These are phyloP conservation scores for Kryphioiulus occultus DNA, from an alignment of 2,888 invertebrate genomes.

Conservation along the genomic window DNA sequence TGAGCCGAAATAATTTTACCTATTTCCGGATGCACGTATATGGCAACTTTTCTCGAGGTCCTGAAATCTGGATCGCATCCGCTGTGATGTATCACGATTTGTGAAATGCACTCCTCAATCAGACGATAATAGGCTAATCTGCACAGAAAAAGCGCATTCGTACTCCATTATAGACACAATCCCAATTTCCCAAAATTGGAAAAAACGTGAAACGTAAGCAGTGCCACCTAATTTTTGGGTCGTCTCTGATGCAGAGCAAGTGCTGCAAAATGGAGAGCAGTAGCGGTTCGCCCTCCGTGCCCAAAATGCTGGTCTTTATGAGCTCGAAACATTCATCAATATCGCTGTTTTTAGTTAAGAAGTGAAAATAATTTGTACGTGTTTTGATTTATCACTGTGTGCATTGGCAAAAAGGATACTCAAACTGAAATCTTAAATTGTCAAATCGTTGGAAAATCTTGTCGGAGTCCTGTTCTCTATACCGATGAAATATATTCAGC, in stretches of 20 bases:
- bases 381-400: too few relatives aligned
- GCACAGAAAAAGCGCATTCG: too few relatives aligned
- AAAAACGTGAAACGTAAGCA: background rate
- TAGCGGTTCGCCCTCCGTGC: conserved; percentile 89
- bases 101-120: conserved; percentile 96
- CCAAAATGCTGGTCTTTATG: conserved; percentile 83
- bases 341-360: conserved; percentile 65
- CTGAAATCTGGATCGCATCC: conserved; percentile 96
- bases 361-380: too few relatives aligned
- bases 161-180: too few relatives aligned
- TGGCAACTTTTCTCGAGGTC: conserved; percentile 83
- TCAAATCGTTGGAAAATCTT: conserved; percentile 92
- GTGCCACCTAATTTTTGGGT: conserved; percentile 72
- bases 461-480: conserved; percentile 91
- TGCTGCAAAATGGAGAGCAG: conserved; percentile 95
- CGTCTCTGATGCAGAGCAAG: conserved; percentile 89
- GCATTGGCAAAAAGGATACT: conserved; percentile 63
- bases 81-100: conserved; percentile 92
- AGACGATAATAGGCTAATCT: conserved; percentile 95
- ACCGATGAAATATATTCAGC: conserved; percentile 84
- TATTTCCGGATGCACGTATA: conserved; percentile 90
- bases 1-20: conserved; percentile 71
- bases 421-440: conserved; percentile 88
- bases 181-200: too few relatives aligned
- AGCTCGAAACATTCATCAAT: conserved; percentile 77